Conservation (phyloP, 2,888 invertebrate species). For the Cephus nigrinus region DNA sequence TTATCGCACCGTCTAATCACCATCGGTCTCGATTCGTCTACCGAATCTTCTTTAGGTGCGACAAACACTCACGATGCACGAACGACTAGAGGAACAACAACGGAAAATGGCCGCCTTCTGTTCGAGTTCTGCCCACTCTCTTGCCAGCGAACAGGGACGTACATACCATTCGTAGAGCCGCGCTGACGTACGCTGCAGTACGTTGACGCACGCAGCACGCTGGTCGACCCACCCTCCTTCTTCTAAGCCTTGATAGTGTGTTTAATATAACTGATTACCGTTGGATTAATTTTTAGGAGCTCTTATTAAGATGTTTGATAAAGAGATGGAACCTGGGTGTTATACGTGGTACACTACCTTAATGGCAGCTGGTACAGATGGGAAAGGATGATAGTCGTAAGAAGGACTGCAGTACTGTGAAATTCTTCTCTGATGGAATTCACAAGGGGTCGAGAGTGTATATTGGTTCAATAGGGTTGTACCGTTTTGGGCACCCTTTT, state of each 20-base stretch:
- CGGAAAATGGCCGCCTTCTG: slow-evolving; percentile 47
- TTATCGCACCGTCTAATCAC: slow-evolving; percentile 12
- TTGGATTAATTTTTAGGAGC: background rate
- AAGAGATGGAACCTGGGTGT: background rate
- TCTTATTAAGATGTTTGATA: background rate
- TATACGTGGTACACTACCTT: background rate
- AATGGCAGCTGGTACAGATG: background rate
- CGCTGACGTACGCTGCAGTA: background rate
- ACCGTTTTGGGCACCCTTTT: background rate
- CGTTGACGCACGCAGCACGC: background rate
- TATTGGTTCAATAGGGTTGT: background rate
- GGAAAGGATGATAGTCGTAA: background rate
- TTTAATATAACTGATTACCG: background rate
- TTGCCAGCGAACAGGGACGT: slow-evolving; percentile 2
- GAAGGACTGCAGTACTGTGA: background rate
- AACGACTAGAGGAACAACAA: slow-evolving; percentile 29
- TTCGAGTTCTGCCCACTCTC: slow-evolving; percentile 24
- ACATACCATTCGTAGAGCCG: background rate
- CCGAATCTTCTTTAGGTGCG: slow-evolving; percentile 2
- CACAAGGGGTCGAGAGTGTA: background rate
- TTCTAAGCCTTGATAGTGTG: background rate
- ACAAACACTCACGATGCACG: slow-evolving; percentile 26
- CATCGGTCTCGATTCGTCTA: slow-evolving; percentile 18
- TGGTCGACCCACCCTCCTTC: background rate
- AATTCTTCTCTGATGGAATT: background rate